These are phyloP conservation scores for Diceros bicornis DNA, from an alignment of 2,797 vertebrate species.

Conservation along the genomic window DNA sequence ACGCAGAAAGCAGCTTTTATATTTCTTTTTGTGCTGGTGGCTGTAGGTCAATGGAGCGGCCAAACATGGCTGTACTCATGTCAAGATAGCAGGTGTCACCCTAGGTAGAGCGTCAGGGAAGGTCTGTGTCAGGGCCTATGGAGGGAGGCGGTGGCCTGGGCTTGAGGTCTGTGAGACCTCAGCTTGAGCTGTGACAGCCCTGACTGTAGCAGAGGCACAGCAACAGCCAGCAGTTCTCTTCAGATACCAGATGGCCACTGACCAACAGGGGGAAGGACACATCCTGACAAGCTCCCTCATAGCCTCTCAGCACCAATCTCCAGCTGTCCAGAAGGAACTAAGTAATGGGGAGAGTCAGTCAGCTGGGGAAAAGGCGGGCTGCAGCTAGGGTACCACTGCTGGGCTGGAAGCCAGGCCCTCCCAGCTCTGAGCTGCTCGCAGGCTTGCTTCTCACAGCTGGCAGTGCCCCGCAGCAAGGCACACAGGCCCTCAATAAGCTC, in stretches of 20 bases:
- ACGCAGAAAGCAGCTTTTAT: too few relatives aligned
- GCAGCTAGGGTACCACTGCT: not conserved
- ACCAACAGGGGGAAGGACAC: constrained; percentile 51
- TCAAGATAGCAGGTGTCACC: not conserved
- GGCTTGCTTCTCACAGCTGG: not conserved
- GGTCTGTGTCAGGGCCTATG: not conserved
- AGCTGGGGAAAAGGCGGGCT: not conserved
- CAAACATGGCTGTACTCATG: too few relatives aligned
- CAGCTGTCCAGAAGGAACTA: not conserved
- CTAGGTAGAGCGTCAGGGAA: not conserved
- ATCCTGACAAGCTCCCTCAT: not conserved
- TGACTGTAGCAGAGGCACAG: not conserved
- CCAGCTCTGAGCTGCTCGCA: not conserved
- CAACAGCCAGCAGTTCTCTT: constrained; percentile 29
- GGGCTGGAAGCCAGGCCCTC: not conserved
- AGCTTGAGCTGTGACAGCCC: not conserved
- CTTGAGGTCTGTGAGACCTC: not conserved
- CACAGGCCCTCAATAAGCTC: not conserved
- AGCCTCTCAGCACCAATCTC: not conserved
- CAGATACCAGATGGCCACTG: constrained; percentile 46
- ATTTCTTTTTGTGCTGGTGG: too few relatives aligned
- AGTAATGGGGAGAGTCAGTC: not conserved
- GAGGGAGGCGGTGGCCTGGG: not conserved
- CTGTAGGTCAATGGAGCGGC: too few relatives aligned
- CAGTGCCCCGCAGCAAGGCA: not conserved